Evolutionary conservation across 2,888 invertebrate genomes (phyloP).

Genomic region (Formica aserva): DNA sequence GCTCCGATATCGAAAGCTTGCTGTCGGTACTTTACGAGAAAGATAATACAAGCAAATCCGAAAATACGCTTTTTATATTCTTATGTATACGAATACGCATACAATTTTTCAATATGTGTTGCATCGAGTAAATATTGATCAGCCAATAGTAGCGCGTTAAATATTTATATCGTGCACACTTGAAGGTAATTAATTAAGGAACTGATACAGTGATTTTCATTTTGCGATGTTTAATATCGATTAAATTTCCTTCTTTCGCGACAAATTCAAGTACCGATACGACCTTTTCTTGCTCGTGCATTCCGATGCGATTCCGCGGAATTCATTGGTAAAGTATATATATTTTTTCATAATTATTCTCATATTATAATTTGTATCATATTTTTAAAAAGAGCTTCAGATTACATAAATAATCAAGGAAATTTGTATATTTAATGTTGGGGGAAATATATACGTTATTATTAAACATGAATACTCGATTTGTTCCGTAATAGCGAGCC

Average conservation of each 20-base stretch:
- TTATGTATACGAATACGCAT: conserved; percentile 9
- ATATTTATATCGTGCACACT: neutral
- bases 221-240: conserved; percentile 10
- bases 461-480: conserved; percentile 15
- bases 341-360: conserved; percentile 2
- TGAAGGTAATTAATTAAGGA: conserved; percentile 34
- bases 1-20: conserved; percentile 33
- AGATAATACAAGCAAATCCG: conserved; percentile 15
- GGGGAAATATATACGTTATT: conserved; percentile 4
- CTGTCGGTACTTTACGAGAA: conserved; percentile 47
- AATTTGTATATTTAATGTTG: neutral
- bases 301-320: neutral
- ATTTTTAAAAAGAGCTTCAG: conserved; percentile 11
- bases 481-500: neutral
- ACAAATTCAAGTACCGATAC: conserved; percentile 2
- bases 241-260: conserved; percentile 17
- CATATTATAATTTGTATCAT: neutral
- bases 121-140: neutral
- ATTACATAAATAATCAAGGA: neutral
- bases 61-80: neutral
- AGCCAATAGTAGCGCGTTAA: neutral
- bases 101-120: neutral
- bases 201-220: neutral
- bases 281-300: neutral
- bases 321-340: neutral